Base-by-base conservation (phyloP, 2,113 vertebrate genomes). In the Atherinomorus stipes region DNA sequence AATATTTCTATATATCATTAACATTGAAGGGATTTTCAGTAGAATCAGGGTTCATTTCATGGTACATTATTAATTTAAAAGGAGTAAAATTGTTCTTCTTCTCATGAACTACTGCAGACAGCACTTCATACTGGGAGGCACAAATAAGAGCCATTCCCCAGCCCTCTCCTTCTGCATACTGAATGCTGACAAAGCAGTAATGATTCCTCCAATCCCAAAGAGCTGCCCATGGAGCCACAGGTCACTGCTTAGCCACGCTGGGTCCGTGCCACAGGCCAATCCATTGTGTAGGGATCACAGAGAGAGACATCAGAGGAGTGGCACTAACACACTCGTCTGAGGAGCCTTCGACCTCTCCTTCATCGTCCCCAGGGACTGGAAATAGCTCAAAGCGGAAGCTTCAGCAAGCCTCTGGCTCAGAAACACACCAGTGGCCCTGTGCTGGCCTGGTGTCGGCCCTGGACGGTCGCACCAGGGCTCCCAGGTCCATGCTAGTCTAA, bases 401-500 rank as follows among this genome's bases (percentile, higher is more conserved):
- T 91, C 93, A 94, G 95, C 94, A 93, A 95, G 96, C 93, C 95
- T 93, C 95, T 94, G 95, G 95, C 95, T 91, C 94, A 94, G 95
- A 96, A 96, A 96, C 94, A 94, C 95, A 95, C 95, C 95, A 94
- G 96, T 96, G 95, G 95, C 95, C 94, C 94, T 88, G 82, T 38
- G 68, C 93, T 94, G 93, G 95, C 85, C 92, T 94, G 93, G 77
- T 86, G 76, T 93, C 94, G 91, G 95, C 86, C 91, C 88, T 93
- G 95, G 96, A 96, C 94, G 92, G 95, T 95, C 95, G 92, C 96
- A 93, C 91, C 49, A 71, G 95, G 96, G 96, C 95, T 90, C 94
- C 95, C 94, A 94, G 95, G 96, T 92, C 93, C 86, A 64, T 65
- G 84, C 95, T 94, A 94, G 96, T 97, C 97, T 98, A 97, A 99